Evolutionary conservation across 1,140 invertebrate genomes (phyloP).

Genomic region (Drosophila ambigua): DNA sequence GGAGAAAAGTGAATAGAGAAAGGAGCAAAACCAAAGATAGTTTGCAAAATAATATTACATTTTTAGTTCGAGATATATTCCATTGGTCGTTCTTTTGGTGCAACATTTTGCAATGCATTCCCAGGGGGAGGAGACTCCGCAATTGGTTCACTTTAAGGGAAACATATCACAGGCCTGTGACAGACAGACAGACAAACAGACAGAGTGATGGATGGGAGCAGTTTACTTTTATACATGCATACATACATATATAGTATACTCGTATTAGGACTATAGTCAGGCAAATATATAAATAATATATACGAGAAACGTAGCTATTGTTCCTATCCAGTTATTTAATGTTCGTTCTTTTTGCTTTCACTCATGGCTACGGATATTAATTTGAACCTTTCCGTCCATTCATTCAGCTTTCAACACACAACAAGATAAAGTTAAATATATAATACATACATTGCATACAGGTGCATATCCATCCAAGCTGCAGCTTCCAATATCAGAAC

Average conservation of each 20-base stretch:
- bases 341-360: constrained; percentile 32
- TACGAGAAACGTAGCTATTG: constrained; percentile 45
- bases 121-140: neutral
- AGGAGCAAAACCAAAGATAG: constrained; percentile 26
- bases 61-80: constrained; percentile 24
- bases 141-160: constrained; percentile 37
- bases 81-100: constrained; percentile 32
- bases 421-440: constrained; percentile 16
- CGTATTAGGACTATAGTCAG: constrained; percentile 6
- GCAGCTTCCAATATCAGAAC: constrained; percentile 47
- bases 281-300: constrained; percentile 2
- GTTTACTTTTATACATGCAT: constrained; percentile 49
- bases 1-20: constrained; percentile 1
- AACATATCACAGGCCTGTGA: constrained; percentile 62
- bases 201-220: constrained; percentile 27
- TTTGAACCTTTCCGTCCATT: constrained; percentile 78
- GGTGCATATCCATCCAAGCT: constrained; percentile 51
- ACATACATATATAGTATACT: constrained; percentile 14
- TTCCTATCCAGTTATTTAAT: constrained; percentile 61
- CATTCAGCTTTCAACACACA: constrained; percentile 60
- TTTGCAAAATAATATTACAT: constrained; percentile 24
- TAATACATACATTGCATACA: constrained; percentile 35
- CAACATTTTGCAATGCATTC: constrained; percentile 78
- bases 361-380: constrained; percentile 55
- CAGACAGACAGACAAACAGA: constrained; percentile 12